Conservation (phyloP, 2,113 vertebrate genomes). For the Dunckerocampus dactyliophorus region DNA sequence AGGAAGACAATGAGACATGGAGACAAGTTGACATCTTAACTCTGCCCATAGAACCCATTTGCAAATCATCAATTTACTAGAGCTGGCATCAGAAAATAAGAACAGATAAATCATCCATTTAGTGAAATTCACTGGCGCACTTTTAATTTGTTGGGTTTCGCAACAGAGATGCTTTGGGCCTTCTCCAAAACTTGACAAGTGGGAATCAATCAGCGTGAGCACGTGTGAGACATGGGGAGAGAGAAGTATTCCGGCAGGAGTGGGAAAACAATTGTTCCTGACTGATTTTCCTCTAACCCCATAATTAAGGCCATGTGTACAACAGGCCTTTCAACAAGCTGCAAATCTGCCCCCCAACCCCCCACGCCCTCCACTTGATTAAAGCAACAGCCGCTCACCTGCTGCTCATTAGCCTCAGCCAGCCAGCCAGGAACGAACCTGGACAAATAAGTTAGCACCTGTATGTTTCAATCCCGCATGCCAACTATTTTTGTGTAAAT, state of each 20-base stretch:
- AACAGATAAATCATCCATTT: neutral
- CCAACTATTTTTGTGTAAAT: conserved; percentile 58
- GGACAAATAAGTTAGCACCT: conserved; percentile 78
- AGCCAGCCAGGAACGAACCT: conserved; percentile 57
- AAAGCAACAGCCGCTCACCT: conserved; percentile 74
- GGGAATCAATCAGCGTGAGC: conserved; percentile 40
- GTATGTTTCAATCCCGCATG: conserved; percentile 71
- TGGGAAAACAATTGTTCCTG: conserved; percentile 80
- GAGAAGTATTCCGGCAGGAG: conserved; percentile 61
- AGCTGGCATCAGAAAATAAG: neutral
- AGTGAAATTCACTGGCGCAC: neutral
- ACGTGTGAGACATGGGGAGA: conserved; percentile 29
- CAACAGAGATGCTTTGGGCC: neutral
- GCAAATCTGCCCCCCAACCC: conserved; percentile 69
- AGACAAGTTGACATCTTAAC: no score
- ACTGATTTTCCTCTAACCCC: conserved; percentile 75
- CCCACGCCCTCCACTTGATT: conserved; percentile 74
- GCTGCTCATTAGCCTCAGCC: conserved; percentile 71
- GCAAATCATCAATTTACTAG: neutral
- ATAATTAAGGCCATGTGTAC: conserved; percentile 79
- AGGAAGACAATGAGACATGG: no score
- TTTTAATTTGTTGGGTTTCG: neutral
- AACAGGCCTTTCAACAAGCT: conserved; percentile 74
- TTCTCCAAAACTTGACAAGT: conserved; percentile 28
- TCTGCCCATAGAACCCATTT: no score